Conservation (phyloP, 1,140 invertebrate genomes). For the Metaphire vulgaris region DNA sequence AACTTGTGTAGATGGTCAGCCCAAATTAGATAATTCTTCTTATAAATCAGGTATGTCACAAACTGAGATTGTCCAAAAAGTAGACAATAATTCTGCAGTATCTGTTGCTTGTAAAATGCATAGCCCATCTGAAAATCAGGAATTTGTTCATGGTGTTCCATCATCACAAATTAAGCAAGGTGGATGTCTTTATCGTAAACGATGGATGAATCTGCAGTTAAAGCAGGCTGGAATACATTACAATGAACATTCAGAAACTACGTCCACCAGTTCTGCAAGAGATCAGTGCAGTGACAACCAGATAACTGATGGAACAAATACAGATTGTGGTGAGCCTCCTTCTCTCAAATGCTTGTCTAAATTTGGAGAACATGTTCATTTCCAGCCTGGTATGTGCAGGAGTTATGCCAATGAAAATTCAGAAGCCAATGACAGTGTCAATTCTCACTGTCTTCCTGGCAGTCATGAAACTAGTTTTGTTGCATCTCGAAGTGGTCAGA, state of each 20-base stretch:
- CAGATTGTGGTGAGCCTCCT: neutral
- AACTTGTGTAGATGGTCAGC: no score
- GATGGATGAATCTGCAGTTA: neutral
- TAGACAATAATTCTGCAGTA: no score
- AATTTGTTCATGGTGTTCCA: no score
- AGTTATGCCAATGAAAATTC: neutral
- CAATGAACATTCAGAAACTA: neutral
- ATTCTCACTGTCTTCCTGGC: neutral
- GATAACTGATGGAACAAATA: neutral
- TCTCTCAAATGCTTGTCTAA: no score
- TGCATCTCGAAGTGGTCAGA: neutral
- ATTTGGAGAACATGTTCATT: no score
- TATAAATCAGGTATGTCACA: no score
- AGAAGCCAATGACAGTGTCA: neutral
- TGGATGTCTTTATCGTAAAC: neutral
- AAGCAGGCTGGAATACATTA: neutral
- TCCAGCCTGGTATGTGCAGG: neutral
- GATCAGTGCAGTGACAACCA: neutral
- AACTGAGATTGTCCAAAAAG: no score
- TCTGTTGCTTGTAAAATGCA: no score
- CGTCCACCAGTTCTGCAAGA: neutral
- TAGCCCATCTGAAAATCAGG: no score
- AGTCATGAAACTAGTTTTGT: neutral
- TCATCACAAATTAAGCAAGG: no score
- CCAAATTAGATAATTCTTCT: no score